phyloP scores from a whole-genome alignment of 2,888 invertebrate genomes.

The Acanthoscelides obtectus region DNA sequence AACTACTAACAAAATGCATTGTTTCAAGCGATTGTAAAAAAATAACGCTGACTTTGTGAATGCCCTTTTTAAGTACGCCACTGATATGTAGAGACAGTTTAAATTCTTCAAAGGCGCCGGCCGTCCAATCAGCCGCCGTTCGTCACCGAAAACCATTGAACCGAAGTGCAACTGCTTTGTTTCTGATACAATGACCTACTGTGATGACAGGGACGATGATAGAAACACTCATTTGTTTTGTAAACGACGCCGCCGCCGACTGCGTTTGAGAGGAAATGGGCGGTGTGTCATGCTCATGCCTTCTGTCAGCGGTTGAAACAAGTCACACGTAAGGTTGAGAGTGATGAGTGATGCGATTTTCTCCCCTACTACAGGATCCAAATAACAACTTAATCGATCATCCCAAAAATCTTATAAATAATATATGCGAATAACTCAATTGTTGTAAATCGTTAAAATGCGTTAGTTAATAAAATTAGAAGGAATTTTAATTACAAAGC shows the following conservation, averaged over 20 bases:
- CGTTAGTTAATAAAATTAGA: too few relatives aligned
- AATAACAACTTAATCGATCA: too few relatives aligned
- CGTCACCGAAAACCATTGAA: not conserved
- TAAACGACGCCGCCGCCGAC: not conserved
- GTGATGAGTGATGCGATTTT: not conserved
- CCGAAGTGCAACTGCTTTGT: not conserved
- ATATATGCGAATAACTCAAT: too few relatives aligned
- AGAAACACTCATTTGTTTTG: not conserved
- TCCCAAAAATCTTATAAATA: too few relatives aligned
- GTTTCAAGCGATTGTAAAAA: too few relatives aligned
- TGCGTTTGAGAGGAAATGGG: too few relatives aligned
- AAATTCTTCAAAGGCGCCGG: not conserved
- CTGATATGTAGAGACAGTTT: not conserved
- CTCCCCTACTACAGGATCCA: too few relatives aligned
- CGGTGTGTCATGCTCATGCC: not conserved
- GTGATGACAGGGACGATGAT: not conserved
- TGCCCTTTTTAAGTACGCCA: not conserved
- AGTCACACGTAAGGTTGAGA: not conserved
- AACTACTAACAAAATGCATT: too few relatives aligned
- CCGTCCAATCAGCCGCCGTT: not conserved
- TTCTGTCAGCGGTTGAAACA: not conserved
- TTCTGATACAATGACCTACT: not conserved
- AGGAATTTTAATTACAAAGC: too few relatives aligned
- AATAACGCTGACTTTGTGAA: too few relatives aligned
- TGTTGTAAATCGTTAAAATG: too few relatives aligned